Base-by-base conservation (phyloP, 2,797 vertebrate species). In the Eospalax fontanierii region DNA sequence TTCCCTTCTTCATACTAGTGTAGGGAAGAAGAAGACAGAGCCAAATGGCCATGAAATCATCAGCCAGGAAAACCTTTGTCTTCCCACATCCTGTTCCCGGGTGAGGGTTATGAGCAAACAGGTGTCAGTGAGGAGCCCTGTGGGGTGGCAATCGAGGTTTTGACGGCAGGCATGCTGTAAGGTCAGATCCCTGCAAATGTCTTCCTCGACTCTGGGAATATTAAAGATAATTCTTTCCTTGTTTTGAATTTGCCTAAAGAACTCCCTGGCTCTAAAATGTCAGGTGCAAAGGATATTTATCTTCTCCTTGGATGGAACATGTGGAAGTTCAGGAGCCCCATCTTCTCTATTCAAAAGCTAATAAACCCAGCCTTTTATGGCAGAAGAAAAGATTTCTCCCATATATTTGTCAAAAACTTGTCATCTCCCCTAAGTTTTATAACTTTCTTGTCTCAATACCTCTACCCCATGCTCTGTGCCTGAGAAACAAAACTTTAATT, bases 1-100 rank as follows among this genome's bases (percentile, higher is more conserved):
- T 99, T 99, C 33, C 99, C 99, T 74, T 99, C 98, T 98, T 99
- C 99, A 82, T 99, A 99, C 99, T 99, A 97, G 92, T 96, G 93
- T 97, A 75, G 59, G 73, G 38, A 66, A 94, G 26, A 43, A 93
- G 70, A 78, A 91, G 66, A 63, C 24, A 38, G 46, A 94, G 50
- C 74, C 61, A 46, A 73, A 65, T 21, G 12, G 78, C 68, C 10
- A 2, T 94, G 61, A 96, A 26, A 40, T 59, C 30, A 71, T 38
- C 35, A 28, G 46, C 24, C 54, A 70, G 26, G 54, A 26, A 38
- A 71, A 18, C 3, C 35, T 85, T 3, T 79, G 75, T 26, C 84
- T 57, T 71, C 12, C 40, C 26, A 0, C 0, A 75, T 38, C 73
- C 85, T 24, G 0, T 24, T 93, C 38, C 74, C 1, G 18, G 14